These are phyloP conservation scores for Brachymystax lenok DNA, from an alignment of 2,797 vertebrate species.

Conservation along the genomic window DNA sequence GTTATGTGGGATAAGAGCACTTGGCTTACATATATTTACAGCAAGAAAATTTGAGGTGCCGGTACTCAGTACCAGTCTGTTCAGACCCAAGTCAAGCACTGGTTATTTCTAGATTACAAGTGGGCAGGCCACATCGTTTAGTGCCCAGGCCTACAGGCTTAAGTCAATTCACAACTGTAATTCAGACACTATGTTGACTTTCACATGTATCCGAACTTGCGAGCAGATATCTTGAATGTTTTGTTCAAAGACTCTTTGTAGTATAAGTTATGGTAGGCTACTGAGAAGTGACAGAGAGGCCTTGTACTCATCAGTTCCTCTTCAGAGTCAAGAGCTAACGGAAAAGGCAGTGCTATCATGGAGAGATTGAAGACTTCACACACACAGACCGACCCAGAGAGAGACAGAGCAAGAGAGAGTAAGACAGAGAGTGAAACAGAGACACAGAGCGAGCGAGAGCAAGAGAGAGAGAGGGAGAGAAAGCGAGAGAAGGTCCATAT, in stretches of 20 bases:
- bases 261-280: not conserved
- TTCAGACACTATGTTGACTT: not conserved
- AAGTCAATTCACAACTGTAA: not conserved
- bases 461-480: not conserved
- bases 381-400: constrained; percentile 28
- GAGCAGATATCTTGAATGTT: too few relatives aligned
- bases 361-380: not conserved
- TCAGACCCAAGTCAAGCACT: too few relatives aligned
- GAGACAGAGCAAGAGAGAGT: constrained; percentile 5
- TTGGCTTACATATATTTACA: constrained; percentile 13
- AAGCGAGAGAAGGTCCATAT: constrained; percentile 3
- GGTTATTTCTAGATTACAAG: not conserved
- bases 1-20: constrained; percentile 17
- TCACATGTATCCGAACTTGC: not conserved
- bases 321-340: not conserved
- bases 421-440: not conserved
- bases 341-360: not conserved
- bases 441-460: not conserved
- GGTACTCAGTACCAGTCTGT: too few relatives aligned
- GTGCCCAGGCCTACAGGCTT: constrained; percentile 14
- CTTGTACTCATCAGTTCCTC: not conserved
- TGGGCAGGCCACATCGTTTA: constrained; percentile 9
- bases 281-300: not conserved
- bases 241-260: not conserved
- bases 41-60: too few relatives aligned